A percentile compares a stretch with the other conserved stretches of the same genome.
Conservation (phyloP, 2,888 invertebrate species). For the Lycophotia porphyrea region DNA sequence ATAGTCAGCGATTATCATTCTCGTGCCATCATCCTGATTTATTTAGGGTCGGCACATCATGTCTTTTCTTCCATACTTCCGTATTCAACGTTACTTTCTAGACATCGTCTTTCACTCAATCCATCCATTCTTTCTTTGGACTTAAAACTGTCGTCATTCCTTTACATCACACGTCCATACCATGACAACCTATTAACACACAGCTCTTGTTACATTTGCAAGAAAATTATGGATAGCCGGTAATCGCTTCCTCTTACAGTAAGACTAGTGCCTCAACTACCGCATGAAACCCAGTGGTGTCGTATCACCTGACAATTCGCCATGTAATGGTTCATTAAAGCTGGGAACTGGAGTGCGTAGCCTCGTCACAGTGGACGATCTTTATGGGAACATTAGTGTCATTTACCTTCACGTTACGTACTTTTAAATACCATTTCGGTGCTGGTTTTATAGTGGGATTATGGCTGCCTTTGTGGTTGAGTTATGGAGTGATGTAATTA, state of each 20-base stretch:
- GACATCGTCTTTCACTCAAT: background rate
- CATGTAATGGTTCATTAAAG: constrained; percentile 83
- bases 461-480: constrained; percentile 27
- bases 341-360: constrained; percentile 77
- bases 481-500: constrained; percentile 21
- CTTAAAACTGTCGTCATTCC: background rate
- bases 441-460: constrained; percentile 30
- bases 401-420: constrained; percentile 56
- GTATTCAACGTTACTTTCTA: background rate
- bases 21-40: background rate
- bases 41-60: background rate
- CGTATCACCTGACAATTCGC: constrained; percentile 79
- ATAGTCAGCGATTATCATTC: background rate
- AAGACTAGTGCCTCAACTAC: constrained; percentile 49
- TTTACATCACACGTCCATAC: background rate
- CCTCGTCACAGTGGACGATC: constrained; percentile 66
- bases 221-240: background rate
- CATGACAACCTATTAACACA: background rate
- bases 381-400: constrained; percentile 69
- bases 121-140: background rate
- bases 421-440: constrained; percentile 58
- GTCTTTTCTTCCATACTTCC: background rate
- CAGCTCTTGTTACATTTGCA: background rate
- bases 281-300: constrained; percentile 70
- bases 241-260: background rate